Percentiles rank a stretch among this genome's conserved stretches.
These are phyloP conservation scores for Aelia acuminata DNA, from an alignment of 2,888 invertebrate species.

Conservation along the genomic window DNA sequence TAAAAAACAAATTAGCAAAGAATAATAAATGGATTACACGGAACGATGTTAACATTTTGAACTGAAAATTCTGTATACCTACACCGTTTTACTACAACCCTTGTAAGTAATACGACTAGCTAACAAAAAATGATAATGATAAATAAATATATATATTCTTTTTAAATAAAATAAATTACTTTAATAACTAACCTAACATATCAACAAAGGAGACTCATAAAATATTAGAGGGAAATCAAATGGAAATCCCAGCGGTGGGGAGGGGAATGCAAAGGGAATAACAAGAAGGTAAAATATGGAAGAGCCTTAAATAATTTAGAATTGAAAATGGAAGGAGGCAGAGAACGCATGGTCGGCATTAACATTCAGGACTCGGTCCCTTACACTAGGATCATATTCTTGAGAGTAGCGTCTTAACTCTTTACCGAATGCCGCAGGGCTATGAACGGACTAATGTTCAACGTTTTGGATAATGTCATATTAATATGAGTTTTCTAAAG, in stretches of 20 bases:
- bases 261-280: not conserved
- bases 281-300: not conserved
- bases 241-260: not conserved
- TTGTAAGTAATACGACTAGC: too few species aligned
- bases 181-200: not conserved
- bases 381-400: not conserved
- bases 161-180: not conserved
- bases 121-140: too few species aligned
- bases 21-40: too few species aligned
- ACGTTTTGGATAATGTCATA: not conserved
- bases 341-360: not conserved
- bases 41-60: too few species aligned
- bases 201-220: not conserved
- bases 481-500: not conserved
- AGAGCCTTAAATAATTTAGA: constrained; percentile 18
- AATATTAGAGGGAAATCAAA: not conserved
- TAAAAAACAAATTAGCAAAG: too few species aligned
- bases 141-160: too few species aligned
- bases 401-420: not conserved
- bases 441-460: not conserved
- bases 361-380: not conserved
- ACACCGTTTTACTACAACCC: too few species aligned
- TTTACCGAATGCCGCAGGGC: not conserved
- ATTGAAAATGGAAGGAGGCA: constrained; percentile 1
- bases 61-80: too few species aligned